Conservation (phyloP, 2,113 vertebrate genomes). For the Sorex fumeus region DNA sequence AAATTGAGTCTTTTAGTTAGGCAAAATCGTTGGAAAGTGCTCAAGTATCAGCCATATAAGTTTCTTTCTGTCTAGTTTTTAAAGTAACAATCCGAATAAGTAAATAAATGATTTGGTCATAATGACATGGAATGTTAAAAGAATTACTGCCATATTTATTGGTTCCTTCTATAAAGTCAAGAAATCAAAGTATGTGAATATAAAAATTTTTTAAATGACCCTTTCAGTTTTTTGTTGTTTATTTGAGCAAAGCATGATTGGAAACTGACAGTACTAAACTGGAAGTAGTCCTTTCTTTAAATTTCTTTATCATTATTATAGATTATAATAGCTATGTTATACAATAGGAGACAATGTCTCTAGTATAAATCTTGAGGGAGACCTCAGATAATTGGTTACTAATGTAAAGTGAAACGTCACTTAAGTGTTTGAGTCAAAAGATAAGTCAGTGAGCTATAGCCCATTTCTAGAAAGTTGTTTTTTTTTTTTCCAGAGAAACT, state of each 20-base stretch:
- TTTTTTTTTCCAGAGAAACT: no score
- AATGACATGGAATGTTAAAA: background rate
- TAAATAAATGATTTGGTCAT: background rate
- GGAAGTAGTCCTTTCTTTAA: background rate
- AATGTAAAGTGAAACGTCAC: background rate
- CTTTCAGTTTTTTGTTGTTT: no score
- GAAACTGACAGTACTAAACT: no score
- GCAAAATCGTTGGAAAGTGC: background rate
- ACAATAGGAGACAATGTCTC: no score
- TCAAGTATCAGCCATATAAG: background rate
- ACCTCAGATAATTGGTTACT: background rate
- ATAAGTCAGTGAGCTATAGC: background rate
- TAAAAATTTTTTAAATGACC: background rate
- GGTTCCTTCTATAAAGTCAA: conserved; percentile 5
- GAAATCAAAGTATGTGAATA: background rate
- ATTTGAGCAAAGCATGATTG: no score
- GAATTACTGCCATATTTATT: background rate
- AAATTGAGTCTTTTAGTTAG: background rate
- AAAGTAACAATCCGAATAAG: background rate
- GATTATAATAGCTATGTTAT: no score
- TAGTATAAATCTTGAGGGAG: background rate
- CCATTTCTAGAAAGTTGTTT: no score
- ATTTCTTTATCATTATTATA: background rate
- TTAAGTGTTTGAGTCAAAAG: background rate
- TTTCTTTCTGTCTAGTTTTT: background rate